Conservation (phyloP, 2,113 vertebrate genomes). For the Corythoichthys intestinalis region DNA sequence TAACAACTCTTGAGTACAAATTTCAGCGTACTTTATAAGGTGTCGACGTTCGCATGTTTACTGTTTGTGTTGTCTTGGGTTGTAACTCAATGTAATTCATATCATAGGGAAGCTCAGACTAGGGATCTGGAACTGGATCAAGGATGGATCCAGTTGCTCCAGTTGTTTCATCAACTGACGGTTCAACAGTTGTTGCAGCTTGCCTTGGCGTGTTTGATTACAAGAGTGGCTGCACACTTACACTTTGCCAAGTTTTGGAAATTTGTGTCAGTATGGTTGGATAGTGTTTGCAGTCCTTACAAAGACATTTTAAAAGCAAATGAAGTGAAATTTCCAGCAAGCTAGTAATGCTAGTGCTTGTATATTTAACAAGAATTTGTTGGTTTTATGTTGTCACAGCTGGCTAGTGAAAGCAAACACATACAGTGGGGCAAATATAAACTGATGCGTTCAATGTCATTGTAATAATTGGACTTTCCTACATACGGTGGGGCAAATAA, state of each 20-base stretch:
- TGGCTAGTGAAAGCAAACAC: too few relatives aligned
- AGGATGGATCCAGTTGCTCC: constrained; percentile 39
- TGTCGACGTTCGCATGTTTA: background rate
- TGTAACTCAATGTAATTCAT: constrained; percentile 41
- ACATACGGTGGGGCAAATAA: too few relatives aligned
- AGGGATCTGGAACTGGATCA: constrained; percentile 27
- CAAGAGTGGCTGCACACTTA: background rate
- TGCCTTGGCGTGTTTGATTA: constrained; percentile 11
- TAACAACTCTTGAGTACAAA: background rate
- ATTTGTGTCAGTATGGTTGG: background rate
- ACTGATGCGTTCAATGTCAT: too few relatives aligned
- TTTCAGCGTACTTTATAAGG: constrained; percentile 1
- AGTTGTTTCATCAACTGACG: constrained; percentile 32
- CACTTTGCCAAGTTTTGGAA: background rate
- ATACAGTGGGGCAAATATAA: too few relatives aligned
- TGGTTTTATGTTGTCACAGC: too few relatives aligned
- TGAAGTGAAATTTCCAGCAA: too few relatives aligned
- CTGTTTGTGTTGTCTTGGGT: background rate
- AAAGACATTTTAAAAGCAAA: too few relatives aligned
- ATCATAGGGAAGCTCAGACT: constrained; percentile 40
- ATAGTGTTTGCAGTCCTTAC: too few relatives aligned
- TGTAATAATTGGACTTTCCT: too few relatives aligned
- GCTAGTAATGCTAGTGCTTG: too few relatives aligned
- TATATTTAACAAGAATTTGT: too few relatives aligned
- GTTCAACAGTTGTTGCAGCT: constrained; percentile 6